phyloP scores from a whole-genome alignment of 2,797 vertebrate genomes.

The Malurus leucopterus region DNA sequence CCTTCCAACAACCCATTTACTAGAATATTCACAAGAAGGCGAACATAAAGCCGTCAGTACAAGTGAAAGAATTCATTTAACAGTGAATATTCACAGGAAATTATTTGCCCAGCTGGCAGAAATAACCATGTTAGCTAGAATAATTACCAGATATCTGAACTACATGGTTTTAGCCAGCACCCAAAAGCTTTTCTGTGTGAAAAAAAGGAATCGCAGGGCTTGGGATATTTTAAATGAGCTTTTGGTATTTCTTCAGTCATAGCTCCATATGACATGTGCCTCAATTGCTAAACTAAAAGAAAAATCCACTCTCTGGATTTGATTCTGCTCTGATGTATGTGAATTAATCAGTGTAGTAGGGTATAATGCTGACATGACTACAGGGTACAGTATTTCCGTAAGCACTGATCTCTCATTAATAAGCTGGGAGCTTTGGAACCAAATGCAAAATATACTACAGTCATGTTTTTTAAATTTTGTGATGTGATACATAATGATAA shows the following conservation, averaged over 20 bases:
- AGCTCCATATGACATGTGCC: not conserved
- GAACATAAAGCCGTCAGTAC: not conserved
- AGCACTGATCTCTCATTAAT: not conserved
- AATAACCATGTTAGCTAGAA: not conserved
- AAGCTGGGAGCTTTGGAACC: not conserved
- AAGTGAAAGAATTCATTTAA: not conserved
- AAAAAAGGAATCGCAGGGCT: not conserved
- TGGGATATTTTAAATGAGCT: not conserved
- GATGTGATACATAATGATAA: not conserved
- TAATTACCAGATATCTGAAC: not conserved
- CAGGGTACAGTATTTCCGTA: not conserved
- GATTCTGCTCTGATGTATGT: not conserved
- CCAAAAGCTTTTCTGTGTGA: not conserved
- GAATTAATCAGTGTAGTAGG: not conserved
- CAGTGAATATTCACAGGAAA: slow-evolving; percentile 5
- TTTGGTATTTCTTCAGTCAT: not conserved
- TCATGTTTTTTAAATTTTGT: not conserved
- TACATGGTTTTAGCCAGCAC: not conserved
- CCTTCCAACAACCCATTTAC: not conserved
- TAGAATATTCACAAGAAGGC: not conserved
- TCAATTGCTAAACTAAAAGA: not conserved
- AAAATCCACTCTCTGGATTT: not conserved
- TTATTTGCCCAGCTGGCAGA: slow-evolving; percentile 4
- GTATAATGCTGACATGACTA: not conserved
- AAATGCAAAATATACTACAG: not conserved